Conservation (phyloP, 1,140 invertebrate species). For the Eueides isabella region DNA sequence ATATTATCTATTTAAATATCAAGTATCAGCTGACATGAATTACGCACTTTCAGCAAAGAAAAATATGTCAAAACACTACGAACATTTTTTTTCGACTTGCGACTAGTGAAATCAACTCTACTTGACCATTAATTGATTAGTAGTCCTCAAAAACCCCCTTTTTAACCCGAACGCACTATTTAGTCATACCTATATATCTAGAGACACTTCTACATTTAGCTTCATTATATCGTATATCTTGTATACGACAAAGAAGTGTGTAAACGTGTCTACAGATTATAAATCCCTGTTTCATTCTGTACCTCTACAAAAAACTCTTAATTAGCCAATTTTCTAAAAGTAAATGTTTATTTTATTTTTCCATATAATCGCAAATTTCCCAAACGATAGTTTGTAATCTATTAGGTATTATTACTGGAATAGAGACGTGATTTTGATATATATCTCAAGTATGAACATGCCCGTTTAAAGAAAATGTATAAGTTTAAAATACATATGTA, state of each 20-base stretch:
- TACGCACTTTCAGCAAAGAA: slow-evolving; percentile 84
- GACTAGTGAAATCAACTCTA: slow-evolving; percentile 83
- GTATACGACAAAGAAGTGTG: slow-evolving; percentile 68
- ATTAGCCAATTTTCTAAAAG: slow-evolving; percentile 70
- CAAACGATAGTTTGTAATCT: slow-evolving; percentile 32
- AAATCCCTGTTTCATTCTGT: slow-evolving; percentile 41
- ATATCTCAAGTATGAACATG: not conserved
- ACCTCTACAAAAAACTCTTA: slow-evolving; percentile 61
- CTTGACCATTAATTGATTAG: slow-evolving; percentile 79
- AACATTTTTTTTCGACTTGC: slow-evolving; percentile 78
- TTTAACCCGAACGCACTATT: slow-evolving; percentile 75
- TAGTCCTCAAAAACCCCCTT: slow-evolving; percentile 69
- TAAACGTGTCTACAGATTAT: slow-evolving; percentile 7
- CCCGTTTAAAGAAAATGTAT: not conserved
- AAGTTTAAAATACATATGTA: not conserved
- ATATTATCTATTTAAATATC: slow-evolving; percentile 68
- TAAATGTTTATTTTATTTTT: slow-evolving; percentile 41
- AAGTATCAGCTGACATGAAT: slow-evolving; percentile 82
- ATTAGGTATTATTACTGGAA: slow-evolving; percentile 27
- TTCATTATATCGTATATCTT: slow-evolving; percentile 65
- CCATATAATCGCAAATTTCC: slow-evolving; percentile 29
- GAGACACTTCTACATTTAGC: slow-evolving; percentile 54
- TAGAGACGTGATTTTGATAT: slow-evolving; percentile 35
- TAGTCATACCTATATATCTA: slow-evolving; percentile 53
- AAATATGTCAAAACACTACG: slow-evolving; percentile 84